These are phyloP conservation scores for Bruchidius siliquastri DNA, from an alignment of 2,888 invertebrate genomes.

Conservation along the genomic window DNA sequence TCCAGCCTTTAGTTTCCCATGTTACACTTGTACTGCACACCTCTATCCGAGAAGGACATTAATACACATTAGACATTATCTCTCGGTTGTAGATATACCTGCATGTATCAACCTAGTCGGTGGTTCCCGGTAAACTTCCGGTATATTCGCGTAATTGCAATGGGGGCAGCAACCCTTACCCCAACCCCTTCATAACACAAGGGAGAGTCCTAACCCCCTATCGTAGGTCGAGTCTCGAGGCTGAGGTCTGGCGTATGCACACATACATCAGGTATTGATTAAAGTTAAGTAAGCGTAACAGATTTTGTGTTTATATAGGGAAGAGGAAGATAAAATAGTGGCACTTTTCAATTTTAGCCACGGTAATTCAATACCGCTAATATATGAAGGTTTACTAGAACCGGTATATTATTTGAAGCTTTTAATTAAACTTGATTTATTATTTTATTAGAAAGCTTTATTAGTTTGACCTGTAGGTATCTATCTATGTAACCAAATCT, in stretches of 20 bases:
- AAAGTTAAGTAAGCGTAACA: not conserved
- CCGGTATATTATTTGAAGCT: too few relatives aligned
- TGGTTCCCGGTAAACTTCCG: not conserved
- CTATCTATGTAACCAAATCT: too few relatives aligned
- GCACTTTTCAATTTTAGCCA: too few relatives aligned
- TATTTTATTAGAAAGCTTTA: too few relatives aligned
- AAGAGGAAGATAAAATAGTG: not conserved
- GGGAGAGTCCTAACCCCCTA: not conserved
- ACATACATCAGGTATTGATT: not conserved
- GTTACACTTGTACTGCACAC: not conserved
- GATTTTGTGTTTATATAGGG: not conserved
- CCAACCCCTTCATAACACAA: not conserved
- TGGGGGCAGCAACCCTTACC: not conserved
- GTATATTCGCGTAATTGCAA: not conserved
- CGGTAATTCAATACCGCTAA: too few relatives aligned
- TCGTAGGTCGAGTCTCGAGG: not conserved
- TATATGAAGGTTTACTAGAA: too few relatives aligned
- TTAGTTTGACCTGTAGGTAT: too few relatives aligned
- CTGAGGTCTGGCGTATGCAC: not conserved
- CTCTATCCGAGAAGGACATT: not conserved
- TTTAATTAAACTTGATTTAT: too few relatives aligned
- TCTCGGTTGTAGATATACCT: not conserved
- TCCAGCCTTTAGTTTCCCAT: not conserved
- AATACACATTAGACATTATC: not conserved
- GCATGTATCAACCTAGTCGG: not conserved